Evolutionary conservation across 2,888 invertebrate species (phyloP).

Genomic region (Athalia circularis): DNA sequence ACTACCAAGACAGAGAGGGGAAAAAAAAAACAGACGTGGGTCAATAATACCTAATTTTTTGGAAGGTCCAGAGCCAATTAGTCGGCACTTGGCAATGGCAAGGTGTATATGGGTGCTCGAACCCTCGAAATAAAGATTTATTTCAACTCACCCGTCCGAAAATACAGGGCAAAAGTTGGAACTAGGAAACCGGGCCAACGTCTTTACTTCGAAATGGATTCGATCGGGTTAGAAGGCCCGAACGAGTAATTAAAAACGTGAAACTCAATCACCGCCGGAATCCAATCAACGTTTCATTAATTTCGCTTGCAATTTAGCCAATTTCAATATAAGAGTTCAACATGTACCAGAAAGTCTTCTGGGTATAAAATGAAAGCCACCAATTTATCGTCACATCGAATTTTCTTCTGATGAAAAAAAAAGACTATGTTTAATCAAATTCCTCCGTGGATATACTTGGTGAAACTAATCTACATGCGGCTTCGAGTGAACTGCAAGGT

Average conservation of each 20-base stretch:
- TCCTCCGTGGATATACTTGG: slow-evolving; percentile 11
- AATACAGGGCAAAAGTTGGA: neutral
- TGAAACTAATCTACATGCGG: slow-evolving; percentile 14
- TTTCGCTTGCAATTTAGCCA: slow-evolving; percentile 37
- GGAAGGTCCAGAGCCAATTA: neutral
- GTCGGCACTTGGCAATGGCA: neutral
- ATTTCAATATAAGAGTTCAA: slow-evolving; percentile 10
- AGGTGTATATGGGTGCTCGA: no score
- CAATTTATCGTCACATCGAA: neutral
- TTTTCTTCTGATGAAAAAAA: neutral
- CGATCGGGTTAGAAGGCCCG: neutral
- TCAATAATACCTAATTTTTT: neutral
- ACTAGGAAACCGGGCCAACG: neutral
- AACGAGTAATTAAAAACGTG: slow-evolving; percentile 22
- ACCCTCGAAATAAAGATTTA: neutral
- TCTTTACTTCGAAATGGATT: slow-evolving; percentile 23
- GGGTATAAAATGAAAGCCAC: neutral
- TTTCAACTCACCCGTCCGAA: neutral
- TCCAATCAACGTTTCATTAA: slow-evolving; percentile 42
- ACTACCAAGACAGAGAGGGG: no score
- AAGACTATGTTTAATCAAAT: slow-evolving; percentile 14
- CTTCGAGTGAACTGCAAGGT: slow-evolving; percentile 12
- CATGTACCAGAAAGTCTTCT: slow-evolving; percentile 6
- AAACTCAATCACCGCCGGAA: slow-evolving; percentile 37
- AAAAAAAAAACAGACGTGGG: no score